Base-by-base conservation (phyloP, 1,140 invertebrate genomes). In the Drosophila triauraria region DNA sequence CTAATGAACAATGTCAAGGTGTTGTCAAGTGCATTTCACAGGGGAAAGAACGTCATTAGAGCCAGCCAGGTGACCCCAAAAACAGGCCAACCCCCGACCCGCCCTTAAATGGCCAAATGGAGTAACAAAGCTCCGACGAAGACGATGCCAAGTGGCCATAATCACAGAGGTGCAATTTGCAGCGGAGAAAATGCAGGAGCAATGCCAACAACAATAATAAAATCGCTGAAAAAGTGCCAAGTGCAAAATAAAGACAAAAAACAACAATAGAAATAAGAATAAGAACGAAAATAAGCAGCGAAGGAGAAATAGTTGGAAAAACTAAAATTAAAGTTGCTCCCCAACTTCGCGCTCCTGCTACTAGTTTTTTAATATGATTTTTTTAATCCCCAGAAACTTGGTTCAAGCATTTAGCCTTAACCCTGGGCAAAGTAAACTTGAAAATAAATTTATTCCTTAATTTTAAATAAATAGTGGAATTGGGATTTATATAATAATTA, bases 1-100 rank as follows among this genome's bases (percentile, higher is more conserved):
- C 75, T 90, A 84, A 90, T 90, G 81, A 90, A 85, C 75, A 85
- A 74, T 90, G 85, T 85, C 81, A 90, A 87, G 83, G 83, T 87
- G 83, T 86, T 85, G 82, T 87, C 83, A 87, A 90, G 85, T 85
- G 75, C 81, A 88, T 79, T 78, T 90, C 70, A 48, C 70, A 51
- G 75, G 64, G 63, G 38, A 56, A 51, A 23, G 60, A 81, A 71
- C 79, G 78, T 80, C 84, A 80, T 86, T 87, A 82, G 62, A 74
- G 63, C 30, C 57, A 44, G 60, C 63, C 46, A 70, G 70, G 65
- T 56, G 27, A 56, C 62, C 50, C 42, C 38, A 56, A 54, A 76
- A 38, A 46, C 43, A 61, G 42, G 17, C 15, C 42, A 15, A 12
- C 12, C 30, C 27, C n/a, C 32, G 10, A 9, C 32, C 40, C 10